Base-by-base conservation (phyloP, 2,113 vertebrate genomes). In the Tiliqua scincoides region DNA sequence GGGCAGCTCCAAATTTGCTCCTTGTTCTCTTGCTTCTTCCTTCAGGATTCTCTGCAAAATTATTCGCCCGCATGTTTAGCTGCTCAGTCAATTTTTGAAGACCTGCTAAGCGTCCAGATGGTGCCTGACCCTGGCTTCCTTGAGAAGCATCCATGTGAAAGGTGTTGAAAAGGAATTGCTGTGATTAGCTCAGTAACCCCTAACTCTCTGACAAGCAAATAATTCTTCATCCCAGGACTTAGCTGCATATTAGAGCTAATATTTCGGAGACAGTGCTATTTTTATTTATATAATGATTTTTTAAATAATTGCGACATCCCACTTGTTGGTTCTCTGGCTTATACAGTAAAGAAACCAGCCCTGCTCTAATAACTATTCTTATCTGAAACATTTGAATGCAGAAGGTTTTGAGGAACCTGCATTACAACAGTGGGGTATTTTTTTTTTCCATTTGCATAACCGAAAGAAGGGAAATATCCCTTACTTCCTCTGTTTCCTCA, bases 41-140 rank as follows among this genome's bases (percentile, higher is more conserved):
- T 81, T 74, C 35, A 89, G 88, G 35, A 75, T 43, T 35, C 52
- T 4, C 4, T 74, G 78, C 72, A 52, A 48, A 35, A 59, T 48
- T 65, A 32, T 15, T 84, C 57, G 20, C 78, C 54, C 1, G 21
- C 75, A 43, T 25, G 20, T 15, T 84, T 81, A 76, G 54, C 85
- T 0, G 3, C 52, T 52, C 84, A 32, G 59, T 3, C 63, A 72
- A 88, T 54, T 87, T 94, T 93, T 9, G 93, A 97, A 73, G 95
- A 97, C 73, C 96, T 97, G 80, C 89, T 97, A 87, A 94, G 89
- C 78, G 86, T 94, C 40, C 95, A 88, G 91, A 87, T 96, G 86
- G 94, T 95, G 7, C 82, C 90, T 59, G 95, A 95, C 85, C 75
- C 82, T 0, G 85, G 81, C 11, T 96, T 96, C 90, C 79, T 94